phyloP scores from a whole-genome alignment of 92 coral and sea anemone genomes.

The Muricea muricata region DNA sequence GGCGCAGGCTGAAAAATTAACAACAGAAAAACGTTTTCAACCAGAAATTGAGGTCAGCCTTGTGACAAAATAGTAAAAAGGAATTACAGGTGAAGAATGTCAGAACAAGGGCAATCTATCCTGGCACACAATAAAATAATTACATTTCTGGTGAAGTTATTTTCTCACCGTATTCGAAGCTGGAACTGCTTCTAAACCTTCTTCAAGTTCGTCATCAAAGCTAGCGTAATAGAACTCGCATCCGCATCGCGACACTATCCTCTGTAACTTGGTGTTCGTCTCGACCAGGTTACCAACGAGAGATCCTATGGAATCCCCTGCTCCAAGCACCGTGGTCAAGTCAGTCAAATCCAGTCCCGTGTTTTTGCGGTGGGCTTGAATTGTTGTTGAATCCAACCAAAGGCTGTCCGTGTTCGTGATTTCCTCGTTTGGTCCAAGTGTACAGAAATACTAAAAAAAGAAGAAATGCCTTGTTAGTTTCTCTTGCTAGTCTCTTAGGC shows the following conservation, averaged over 20 bases:
- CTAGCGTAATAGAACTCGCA: slow-evolving; percentile 93
- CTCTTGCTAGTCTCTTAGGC: too few relatives aligned
- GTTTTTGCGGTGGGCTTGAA: slow-evolving; percentile 86
- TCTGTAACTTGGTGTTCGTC: slow-evolving; percentile 78
- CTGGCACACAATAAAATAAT: too few relatives aligned
- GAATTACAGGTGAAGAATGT: neutral
- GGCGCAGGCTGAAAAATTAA: slow-evolving; percentile 78
- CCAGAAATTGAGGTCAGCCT: too few relatives aligned
- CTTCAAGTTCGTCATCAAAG: slow-evolving; percentile 91
- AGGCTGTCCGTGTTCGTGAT: slow-evolving; percentile 77
- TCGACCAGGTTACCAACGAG: slow-evolving; percentile 82
- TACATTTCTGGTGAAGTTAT: neutral
- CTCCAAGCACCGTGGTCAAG: slow-evolving; percentile 86
- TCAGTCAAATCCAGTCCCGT: slow-evolving; percentile 87
- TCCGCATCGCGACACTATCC: slow-evolving; percentile 94
- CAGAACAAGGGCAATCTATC: too few relatives aligned
- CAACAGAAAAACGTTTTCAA: too few relatives aligned
- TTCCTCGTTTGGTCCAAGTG: slow-evolving; percentile 86
- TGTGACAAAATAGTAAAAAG: neutral
- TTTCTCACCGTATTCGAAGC: slow-evolving; percentile 78
- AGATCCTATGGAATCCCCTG: slow-evolving; percentile 97
- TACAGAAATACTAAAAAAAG: slow-evolving; percentile 82
- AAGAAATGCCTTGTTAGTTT: neutral
- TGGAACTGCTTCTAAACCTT: slow-evolving; percentile 79
- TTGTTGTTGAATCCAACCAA: slow-evolving; percentile 89